These are phyloP conservation scores for Vanessa cardui DNA, from an alignment of 2,888 invertebrate genomes.

Conservation along the genomic window DNA sequence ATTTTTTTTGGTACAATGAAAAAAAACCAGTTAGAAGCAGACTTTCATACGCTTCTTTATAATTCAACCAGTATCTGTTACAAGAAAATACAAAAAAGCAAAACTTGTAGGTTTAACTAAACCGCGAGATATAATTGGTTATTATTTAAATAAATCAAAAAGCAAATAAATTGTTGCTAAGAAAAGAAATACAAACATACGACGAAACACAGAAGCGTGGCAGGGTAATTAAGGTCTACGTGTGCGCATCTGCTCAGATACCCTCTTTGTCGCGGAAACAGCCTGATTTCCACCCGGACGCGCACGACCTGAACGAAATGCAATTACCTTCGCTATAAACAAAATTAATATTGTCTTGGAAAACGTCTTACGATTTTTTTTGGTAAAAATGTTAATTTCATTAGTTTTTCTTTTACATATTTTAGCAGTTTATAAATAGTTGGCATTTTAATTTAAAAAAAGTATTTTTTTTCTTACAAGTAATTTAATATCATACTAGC, in stretches of 20 bases:
- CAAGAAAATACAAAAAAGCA: no score
- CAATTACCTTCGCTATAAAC: constrained; percentile 31
- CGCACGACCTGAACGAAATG: constrained; percentile 43
- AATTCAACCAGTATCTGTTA: neutral
- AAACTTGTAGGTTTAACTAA: no score
- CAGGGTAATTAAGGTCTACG: constrained; percentile 35
- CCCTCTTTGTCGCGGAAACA: constrained; percentile 29
- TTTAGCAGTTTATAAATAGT: no score
- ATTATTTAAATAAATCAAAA: no score
- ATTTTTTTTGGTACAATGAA: neutral
- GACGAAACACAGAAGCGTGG: constrained; percentile 25
- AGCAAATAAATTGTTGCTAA: neutral
- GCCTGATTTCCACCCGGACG: constrained; percentile 42
- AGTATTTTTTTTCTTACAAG: no score
- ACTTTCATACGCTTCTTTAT: neutral
- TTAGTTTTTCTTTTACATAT: no score
- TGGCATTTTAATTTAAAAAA: no score
- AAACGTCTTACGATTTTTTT: neutral
- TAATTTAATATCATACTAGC: no score
- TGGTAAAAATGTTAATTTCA: no score
- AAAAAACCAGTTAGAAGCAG: neutral
- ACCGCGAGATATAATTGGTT: no score
- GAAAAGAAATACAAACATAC: neutral
- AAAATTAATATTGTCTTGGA: neutral
- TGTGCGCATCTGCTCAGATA: constrained; percentile 30